phyloP scores from a whole-genome alignment of 1,140 invertebrate genomes.

The Drosophila nigromelanica region DNA sequence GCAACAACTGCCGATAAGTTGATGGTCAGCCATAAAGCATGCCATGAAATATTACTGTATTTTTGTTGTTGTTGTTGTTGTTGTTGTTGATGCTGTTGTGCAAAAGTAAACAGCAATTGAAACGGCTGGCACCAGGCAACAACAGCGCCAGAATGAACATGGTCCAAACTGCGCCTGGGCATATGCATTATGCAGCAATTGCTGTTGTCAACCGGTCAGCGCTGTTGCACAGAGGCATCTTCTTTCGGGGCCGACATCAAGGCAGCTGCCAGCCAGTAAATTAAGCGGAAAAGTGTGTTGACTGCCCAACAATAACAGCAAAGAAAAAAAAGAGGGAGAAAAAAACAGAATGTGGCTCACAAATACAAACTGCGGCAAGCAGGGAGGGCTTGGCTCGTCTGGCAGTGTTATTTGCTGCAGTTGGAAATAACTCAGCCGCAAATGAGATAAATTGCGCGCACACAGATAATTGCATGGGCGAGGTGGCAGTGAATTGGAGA shows the following conservation, averaged over 20 bases:
- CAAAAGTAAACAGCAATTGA: conserved; percentile 18
- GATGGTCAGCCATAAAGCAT: conserved; percentile 76
- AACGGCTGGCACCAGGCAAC: conserved; percentile 18
- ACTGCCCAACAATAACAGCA: conserved; percentile 45
- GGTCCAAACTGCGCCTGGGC: conserved; percentile 17
- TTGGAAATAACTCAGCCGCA: conserved; percentile 83
- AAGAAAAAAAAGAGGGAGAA: conserved; percentile 8
- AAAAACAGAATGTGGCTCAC: conserved; percentile 1
- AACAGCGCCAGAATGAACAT: conserved; percentile 14
- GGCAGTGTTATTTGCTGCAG: conserved; percentile 73
- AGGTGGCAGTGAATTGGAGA: conserved; percentile 11
- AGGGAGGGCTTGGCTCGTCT: not conserved
- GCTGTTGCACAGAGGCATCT: conserved; percentile 25
- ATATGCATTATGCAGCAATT: conserved; percentile 79
- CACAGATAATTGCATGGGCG: conserved; percentile 78
- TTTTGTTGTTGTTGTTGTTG: conserved; percentile 37
- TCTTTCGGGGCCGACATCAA: conserved; percentile 11
- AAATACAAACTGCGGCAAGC: conserved; percentile 11
- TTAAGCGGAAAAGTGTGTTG: conserved; percentile 82
- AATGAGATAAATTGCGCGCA: conserved; percentile 83
- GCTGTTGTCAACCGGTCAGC: conserved; percentile 64
- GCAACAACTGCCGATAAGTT: conserved; percentile 67
- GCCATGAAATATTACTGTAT: conserved; percentile 78
- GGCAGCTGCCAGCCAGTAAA: conserved; percentile 76
- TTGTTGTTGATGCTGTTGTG: conserved; percentile 27